Evolutionary conservation across 2,888 invertebrate species (phyloP), one percentile per base, ranked within the genome.

Genomic region (Dicyrtoma fusca): DNA sequence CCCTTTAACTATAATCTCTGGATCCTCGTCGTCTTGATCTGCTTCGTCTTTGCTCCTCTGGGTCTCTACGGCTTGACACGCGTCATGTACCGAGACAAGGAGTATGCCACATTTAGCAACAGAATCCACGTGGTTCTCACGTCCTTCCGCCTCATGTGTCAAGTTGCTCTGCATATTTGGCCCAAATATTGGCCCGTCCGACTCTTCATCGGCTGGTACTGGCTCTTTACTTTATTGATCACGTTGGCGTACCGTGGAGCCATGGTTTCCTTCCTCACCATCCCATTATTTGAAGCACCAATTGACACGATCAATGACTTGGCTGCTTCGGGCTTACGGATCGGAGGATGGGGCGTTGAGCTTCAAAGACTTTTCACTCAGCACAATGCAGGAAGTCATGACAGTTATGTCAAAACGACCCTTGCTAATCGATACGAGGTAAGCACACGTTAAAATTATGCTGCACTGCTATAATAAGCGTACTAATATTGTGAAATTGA

Each of bases 201-300:
- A 45, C 85, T 93, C 34, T 85, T 94, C 14, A 92, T 92, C 1
- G 93, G 94, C 0, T 93, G 92, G 90, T 94, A 92, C 84, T 94
- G 92, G 92, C 83, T 93, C 1, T 94, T 92, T 82, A 91, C 91
- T 81, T 88, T 92, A 74, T 85, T 93, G 3, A 86, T 93, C 5
- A 90, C 91, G 0, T 91, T 92, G 0, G 88, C 91, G 0, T 94
- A 94, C 82, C 85, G 90, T 81, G 93, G 78, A 42, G 80, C 78
- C 4, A 78, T 81, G 78, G 79, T 80, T 11, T 79, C 81, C 14
- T 81, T 80, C 62, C 78, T 81, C 11, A 78, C 81, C 21, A 79
- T 80, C 23, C 81, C 81, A 1, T 62, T 81, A 1, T 81, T 75
- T 70, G 76, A 79, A 53, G 72, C 74, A 13, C 75, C 81, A 13